Evolutionary conservation across 2,888 invertebrate species (phyloP).

Genomic region (Heteropelma amictum): DNA sequence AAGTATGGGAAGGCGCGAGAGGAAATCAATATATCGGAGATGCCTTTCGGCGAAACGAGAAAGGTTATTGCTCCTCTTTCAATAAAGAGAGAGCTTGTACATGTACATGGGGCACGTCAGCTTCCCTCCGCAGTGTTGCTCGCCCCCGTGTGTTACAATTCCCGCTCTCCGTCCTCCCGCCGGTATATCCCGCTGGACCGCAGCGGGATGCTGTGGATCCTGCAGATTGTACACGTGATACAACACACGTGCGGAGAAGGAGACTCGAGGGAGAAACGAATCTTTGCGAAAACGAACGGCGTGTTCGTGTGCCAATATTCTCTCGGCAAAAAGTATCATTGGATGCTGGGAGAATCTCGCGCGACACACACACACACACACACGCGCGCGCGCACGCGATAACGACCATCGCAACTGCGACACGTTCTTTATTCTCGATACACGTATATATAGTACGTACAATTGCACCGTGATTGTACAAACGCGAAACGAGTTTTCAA

Average conservation of each 20-base stretch:
- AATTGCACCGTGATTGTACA: slow-evolving; percentile 8
- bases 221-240: slow-evolving; percentile 38
- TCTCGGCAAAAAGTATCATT: slow-evolving; percentile 44
- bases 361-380: not conserved
- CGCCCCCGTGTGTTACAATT: slow-evolving; percentile 7
- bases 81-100: slow-evolving; percentile 43
- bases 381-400: slow-evolving; percentile 5
- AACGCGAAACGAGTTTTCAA: slow-evolving; percentile 12
- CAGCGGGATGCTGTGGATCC: slow-evolving; percentile 12
- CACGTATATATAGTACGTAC: not conserved
- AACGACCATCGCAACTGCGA: slow-evolving; percentile 29
- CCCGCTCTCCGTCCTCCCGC: not conserved
- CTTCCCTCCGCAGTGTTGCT: not conserved
- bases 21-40: slow-evolving; percentile 56
- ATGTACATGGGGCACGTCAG: slow-evolving; percentile 37
- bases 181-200: not conserved
- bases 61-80: slow-evolving; percentile 53
- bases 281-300: slow-evolving; percentile 9
- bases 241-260: not conserved
- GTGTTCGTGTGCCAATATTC: slow-evolving; percentile 19
- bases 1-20: slow-evolving; percentile 16
- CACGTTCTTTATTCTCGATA: slow-evolving; percentile 3
- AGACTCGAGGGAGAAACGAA: not conserved
- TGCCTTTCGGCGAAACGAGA: slow-evolving; percentile 47
- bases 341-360: not conserved